Percentiles rank a stretch among this genome's conserved stretches.
Evolutionary conservation across 92 coral and sea anemone species (phyloP).

Genomic region (Zoanthus sansibaricus): DNA sequence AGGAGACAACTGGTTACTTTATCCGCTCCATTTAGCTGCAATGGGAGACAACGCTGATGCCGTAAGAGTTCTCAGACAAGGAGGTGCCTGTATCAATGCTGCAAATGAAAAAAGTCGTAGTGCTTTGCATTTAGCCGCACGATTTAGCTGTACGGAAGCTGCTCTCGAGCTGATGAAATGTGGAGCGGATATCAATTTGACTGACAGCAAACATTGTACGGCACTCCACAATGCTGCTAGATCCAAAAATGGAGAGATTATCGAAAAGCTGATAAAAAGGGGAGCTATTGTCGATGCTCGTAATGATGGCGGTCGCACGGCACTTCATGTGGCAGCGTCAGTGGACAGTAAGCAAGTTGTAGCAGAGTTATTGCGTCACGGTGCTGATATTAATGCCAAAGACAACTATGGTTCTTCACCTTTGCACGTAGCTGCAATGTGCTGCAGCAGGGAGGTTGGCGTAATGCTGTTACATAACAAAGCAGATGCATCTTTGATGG

Average conservation of each 20-base stretch:
- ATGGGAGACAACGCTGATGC: background rate
- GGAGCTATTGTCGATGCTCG: constrained; percentile 23
- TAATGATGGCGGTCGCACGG: background rate
- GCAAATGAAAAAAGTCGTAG: background rate
- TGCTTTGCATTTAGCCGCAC: constrained; percentile 6
- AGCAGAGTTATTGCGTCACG: constrained; percentile 18
- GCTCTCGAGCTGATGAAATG: constrained; percentile 19
- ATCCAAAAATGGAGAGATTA: constrained; percentile 9
- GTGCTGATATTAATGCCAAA: constrained; percentile 11
- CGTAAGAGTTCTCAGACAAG: background rate
- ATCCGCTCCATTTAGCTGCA: constrained; percentile 34
- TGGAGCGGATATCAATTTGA: constrained; percentile 10
- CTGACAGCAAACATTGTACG: background rate
- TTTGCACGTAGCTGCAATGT: constrained; percentile 17
- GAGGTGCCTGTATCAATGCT: constrained; percentile 4
- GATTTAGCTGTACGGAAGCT: background rate
- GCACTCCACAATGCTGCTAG: constrained; percentile 32
- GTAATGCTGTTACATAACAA: background rate
- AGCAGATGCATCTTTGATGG: constrained; percentile 25
- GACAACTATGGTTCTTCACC: constrained; percentile 16
- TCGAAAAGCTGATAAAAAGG: constrained; percentile 6
- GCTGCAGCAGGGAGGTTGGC: constrained; percentile 6
- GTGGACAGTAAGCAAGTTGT: constrained; percentile 20
- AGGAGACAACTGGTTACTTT: background rate
- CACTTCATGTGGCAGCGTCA: constrained; percentile 21